phyloP scores from a whole-genome alignment of 37 sponge, comb jelly and placozoan genomes.

The Oscarella lobularis region DNA sequence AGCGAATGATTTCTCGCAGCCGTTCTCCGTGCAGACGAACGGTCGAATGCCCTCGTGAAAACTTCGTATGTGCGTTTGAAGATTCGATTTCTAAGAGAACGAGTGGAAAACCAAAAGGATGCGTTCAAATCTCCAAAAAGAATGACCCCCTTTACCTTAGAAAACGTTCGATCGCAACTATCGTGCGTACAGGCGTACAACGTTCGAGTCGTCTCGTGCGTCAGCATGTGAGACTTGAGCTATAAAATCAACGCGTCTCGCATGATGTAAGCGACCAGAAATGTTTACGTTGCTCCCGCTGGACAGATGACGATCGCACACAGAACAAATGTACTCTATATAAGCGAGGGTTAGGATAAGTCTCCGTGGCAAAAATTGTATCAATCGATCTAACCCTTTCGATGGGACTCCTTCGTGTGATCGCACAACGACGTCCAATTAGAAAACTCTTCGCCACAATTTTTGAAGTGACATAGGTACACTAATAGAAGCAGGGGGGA shows the following conservation, averaged over 20 bases:
- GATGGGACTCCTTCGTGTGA: too few relatives aligned
- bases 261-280: too few relatives aligned
- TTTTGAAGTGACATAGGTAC: background rate
- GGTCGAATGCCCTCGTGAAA: constrained; percentile 36
- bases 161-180: background rate
- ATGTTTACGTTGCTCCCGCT: background rate
- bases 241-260: too few relatives aligned
- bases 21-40: constrained; percentile 36
- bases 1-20: constrained; percentile 29
- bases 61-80: constrained; percentile 32
- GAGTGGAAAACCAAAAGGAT: too few relatives aligned
- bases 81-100: constrained; percentile 46
- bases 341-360: too few relatives aligned
- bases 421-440: background rate
- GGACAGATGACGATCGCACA: background rate
- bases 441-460: background rate
- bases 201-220: too few relatives aligned
- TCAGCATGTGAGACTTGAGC: too few relatives aligned
- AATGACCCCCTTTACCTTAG: too few relatives aligned
- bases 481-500: too few relatives aligned
- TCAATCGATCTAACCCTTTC: too few relatives aligned
- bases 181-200: background rate
- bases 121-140: too few relatives aligned
- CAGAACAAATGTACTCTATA: background rate
- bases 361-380: too few relatives aligned